Evolutionary conservation across 1,140 invertebrate species (phyloP), one percentile per base, ranked within the genome.

Genomic region (Dryas iulia): DNA sequence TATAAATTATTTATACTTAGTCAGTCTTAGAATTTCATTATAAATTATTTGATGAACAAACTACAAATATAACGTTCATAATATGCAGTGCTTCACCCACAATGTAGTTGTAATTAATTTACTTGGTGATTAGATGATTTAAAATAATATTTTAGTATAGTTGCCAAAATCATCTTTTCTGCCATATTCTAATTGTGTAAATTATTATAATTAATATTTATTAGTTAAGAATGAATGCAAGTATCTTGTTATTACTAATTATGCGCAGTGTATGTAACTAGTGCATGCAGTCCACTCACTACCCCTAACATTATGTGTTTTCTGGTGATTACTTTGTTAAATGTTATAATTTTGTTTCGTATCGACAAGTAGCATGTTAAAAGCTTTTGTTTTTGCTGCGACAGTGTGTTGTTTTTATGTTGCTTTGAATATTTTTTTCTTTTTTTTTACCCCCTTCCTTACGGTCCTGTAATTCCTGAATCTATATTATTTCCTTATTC

Each of bases 341-440:
- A 59, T 58, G 59, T 77, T 63, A 71, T 63, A 66, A 68, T 57
- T 59, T 66, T 68, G 21, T 33, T 52, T 30, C 47, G 11, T 62
- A 30, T 31, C 57, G 57, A 56, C 3, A 69, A 56, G 56, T 68
- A 76, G 84, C 84, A 89, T 87, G 84, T 21, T 53, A 67, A 73
- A 66, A 81, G 81, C 87, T 87, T 72, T 85, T 81, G 88, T 79
- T 77, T 84, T 85, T 81, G 84, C 83, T 90, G 85, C 83, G 78
- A 78, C 71, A 80, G 83, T 75, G 62, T 82, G 69, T 78, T 84
- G 80, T 84, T 86, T 72, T 89, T 89, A 83, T 89, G 88, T 90
- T 87, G 88, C 88, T 89, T 90, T 87, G 83, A 88, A 81, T 79
- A 83, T 75, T 84, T 79, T 77, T 82, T 79, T 83, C 79, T 82